Conservation (phyloP, 1,140 invertebrate genomes). For the Hypsibius dujardini region DNA sequence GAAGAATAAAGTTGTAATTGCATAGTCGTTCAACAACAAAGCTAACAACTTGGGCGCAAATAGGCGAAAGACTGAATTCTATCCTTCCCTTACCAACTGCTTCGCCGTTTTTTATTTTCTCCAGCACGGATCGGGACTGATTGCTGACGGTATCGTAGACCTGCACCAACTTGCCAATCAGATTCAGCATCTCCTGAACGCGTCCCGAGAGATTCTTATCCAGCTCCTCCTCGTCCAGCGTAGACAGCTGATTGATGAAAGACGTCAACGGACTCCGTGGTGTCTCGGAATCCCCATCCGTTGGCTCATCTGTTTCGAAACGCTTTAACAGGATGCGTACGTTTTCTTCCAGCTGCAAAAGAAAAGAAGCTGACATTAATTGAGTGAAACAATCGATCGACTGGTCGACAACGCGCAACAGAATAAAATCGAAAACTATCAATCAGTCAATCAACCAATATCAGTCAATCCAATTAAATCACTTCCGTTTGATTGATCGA, state of each 20-base stretch:
- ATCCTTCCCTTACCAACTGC: background rate
- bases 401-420: background rate
- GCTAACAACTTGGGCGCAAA: background rate
- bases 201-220: constrained; percentile 70
- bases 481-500: no score
- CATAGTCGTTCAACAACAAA: background rate
- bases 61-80: background rate
- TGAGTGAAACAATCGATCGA: no score
- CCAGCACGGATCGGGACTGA: background rate
- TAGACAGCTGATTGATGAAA: no score
- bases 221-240: constrained; percentile 91
- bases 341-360: constrained; percentile 31
- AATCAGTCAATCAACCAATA: no score
- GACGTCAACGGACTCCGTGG: no score
- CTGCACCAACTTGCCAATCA: background rate
- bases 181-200: constrained; percentile 28
- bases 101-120: constrained; percentile 6
- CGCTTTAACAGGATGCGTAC: no score
- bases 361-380: no score
- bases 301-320: no score
- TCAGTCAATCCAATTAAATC: no score
- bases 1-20: no score
- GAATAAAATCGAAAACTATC: constrained; percentile 3
- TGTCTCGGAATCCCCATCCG: no score
- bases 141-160: background rate